Conservation (phyloP, 2,888 invertebrate species). For the Drosophila tanythrix region DNA sequence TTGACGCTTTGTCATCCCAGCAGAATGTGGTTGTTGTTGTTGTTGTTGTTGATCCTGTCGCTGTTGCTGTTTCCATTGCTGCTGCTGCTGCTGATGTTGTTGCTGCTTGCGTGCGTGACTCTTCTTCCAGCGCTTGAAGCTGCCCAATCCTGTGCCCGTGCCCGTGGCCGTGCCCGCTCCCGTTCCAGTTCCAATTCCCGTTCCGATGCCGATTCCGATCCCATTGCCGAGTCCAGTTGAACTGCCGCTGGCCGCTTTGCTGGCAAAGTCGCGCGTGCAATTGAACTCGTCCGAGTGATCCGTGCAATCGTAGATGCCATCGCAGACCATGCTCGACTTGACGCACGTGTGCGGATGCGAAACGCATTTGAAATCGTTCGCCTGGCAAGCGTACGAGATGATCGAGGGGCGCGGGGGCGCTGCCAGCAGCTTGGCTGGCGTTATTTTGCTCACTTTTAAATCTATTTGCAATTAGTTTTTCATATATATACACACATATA, state of each 20-base stretch:
- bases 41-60: conserved; percentile 7
- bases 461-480: conserved; percentile 61
- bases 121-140: conserved; percentile 83
- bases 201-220: background rate
- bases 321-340: conserved; percentile 85
- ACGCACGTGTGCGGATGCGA: conserved; percentile 84
- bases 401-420: conserved; percentile 42
- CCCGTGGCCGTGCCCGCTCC: background rate
- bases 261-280: conserved; percentile 84
- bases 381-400: conserved; percentile 75
- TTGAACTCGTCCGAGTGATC: conserved; percentile 88
- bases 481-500: conserved; percentile 9
- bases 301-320: conserved; percentile 86
- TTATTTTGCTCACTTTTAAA: conserved; percentile 70
- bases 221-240: background rate
- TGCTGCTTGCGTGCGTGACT: conserved; percentile 37
- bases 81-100: conserved; percentile 13
- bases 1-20: conserved; percentile 35
- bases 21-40: conserved; percentile 1
- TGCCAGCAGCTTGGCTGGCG: conserved; percentile 53
- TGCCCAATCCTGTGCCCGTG: conserved; percentile 6
- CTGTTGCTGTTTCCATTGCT: conserved; percentile 8
- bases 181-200: background rate
- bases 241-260: conserved; percentile 21
- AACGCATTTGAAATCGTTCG: conserved; percentile 84